Evolutionary conservation across 2,113 vertebrate species (phyloP).

Genomic region (Polypterus bichir): DNA sequence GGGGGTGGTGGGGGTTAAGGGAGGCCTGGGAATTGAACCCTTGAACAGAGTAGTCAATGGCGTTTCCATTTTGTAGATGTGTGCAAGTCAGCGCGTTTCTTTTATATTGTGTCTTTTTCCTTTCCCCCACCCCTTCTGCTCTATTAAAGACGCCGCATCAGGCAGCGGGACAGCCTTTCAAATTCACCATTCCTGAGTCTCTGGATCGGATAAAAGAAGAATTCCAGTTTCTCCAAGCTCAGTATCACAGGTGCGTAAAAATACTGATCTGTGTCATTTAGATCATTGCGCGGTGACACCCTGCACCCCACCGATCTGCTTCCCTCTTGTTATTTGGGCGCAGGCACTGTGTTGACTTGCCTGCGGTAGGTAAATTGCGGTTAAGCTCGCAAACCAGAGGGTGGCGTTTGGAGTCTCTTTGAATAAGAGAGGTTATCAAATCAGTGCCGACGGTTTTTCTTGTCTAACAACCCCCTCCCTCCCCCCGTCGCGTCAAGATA

Average conservation of each 20-base stretch:
- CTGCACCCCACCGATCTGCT: too few relatives aligned
- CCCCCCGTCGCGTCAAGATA: neutral
- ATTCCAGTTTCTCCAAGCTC: slow-evolving; percentile 88
- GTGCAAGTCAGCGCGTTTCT: neutral
- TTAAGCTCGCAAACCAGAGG: slow-evolving; percentile 50
- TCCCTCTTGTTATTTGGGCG: neutral
- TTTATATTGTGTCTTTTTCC: slow-evolving; percentile 6
- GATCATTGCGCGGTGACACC: too few relatives aligned
- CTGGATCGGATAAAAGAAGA: slow-evolving; percentile 90
- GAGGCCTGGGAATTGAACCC: too few relatives aligned
- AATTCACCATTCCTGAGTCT: slow-evolving; percentile 87
- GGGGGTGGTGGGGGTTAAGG: too few relatives aligned
- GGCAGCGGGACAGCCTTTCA: slow-evolving; percentile 82
- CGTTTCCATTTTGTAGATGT: too few relatives aligned
- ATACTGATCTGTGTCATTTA: neutral
- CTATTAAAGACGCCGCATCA: slow-evolving; percentile 67
- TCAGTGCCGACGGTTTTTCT: neutral
- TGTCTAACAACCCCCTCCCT: neutral
- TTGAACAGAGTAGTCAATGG: too few relatives aligned
- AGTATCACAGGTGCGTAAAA: slow-evolving; percentile 80
- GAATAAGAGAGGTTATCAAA: slow-evolving; percentile 37
- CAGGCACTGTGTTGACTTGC: slow-evolving; percentile 7
- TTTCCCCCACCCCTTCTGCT: slow-evolving; percentile 13
- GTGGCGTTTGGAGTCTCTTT: slow-evolving; percentile 53
- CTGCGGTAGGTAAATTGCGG: slow-evolving; percentile 42